phyloP scores from a whole-genome alignment of 2,888 invertebrate genomes.

The Cantharis lateralis region DNA sequence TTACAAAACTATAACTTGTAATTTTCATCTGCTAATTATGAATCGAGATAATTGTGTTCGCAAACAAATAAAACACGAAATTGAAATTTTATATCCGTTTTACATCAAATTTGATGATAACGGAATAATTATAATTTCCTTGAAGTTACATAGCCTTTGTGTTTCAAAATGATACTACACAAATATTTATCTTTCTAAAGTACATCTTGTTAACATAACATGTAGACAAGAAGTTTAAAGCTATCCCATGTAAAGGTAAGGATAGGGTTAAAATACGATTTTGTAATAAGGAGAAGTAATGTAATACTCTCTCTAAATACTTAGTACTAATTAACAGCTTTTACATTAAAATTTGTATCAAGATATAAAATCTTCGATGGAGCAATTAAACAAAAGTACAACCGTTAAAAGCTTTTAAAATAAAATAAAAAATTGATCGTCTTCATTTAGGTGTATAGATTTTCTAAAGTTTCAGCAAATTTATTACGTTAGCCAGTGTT shows the following conservation, averaged over 20 bases:
- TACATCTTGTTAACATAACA: neutral
- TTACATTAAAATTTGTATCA: neutral
- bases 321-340: neutral
- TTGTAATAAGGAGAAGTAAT: neutral
- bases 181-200: conserved; percentile 12
- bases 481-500: conserved; percentile 23
- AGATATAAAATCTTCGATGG: neutral
- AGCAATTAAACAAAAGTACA: neutral
- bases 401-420: conserved; percentile 7
- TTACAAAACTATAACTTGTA: neutral
- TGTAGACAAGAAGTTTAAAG: neutral
- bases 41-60: neutral
- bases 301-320: neutral
- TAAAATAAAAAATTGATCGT: conserved; percentile 2
- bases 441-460: conserved; percentile 13
- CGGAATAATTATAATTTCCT: neutral
- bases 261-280: neutral
- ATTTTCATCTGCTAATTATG: neutral
- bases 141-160: neutral
- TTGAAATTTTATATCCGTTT: neutral
- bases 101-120: neutral
- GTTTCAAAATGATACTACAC: conserved; percentile 3
- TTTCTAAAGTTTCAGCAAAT: conserved; percentile 19
- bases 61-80: neutral
- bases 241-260: neutral